Evolutionary conservation across 2,888 invertebrate species (phyloP).

Genomic region (Ophion slaviceki): DNA sequence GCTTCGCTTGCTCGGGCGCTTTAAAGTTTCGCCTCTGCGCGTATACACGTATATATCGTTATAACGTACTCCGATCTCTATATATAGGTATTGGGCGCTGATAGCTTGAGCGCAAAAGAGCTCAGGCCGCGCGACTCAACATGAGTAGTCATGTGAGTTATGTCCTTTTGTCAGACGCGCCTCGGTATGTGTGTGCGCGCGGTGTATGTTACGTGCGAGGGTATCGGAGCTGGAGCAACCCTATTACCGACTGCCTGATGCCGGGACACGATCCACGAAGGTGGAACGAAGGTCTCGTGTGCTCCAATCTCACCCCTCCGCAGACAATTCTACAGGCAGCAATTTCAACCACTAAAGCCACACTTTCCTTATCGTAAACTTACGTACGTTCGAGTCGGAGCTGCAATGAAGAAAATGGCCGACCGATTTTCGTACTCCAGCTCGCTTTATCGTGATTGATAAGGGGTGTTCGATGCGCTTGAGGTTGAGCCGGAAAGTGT

Average conservation of each 20-base stretch:
- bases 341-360: background rate
- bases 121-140: conserved; percentile 7
- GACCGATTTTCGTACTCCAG: background rate
- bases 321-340: conserved; percentile 2
- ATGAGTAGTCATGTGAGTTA: background rate
- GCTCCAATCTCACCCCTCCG: conserved; percentile 38
- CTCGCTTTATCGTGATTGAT: background rate
- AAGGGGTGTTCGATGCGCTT: background rate
- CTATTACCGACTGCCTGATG: conserved; percentile 81
- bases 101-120: conserved; percentile 29
- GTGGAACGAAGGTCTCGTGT: conserved; percentile 34
- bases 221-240: conserved; percentile 70
- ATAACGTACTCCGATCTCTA: conserved; percentile 10
- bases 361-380: conserved; percentile 23
- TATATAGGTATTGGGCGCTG: conserved; percentile 2
- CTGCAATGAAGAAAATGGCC: background rate
- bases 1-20: conserved; percentile 35
- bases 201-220: conserved; percentile 23
- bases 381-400: background rate
- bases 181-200: conserved; percentile 9
- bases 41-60: conserved; percentile 9
- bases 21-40: conserved; percentile 35
- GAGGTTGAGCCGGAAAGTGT: background rate
- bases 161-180: conserved; percentile 3
- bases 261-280: conserved; percentile 79